These are phyloP conservation scores for Tipula unca DNA, from an alignment of 2,888 invertebrate species.

Conservation along the genomic window DNA sequence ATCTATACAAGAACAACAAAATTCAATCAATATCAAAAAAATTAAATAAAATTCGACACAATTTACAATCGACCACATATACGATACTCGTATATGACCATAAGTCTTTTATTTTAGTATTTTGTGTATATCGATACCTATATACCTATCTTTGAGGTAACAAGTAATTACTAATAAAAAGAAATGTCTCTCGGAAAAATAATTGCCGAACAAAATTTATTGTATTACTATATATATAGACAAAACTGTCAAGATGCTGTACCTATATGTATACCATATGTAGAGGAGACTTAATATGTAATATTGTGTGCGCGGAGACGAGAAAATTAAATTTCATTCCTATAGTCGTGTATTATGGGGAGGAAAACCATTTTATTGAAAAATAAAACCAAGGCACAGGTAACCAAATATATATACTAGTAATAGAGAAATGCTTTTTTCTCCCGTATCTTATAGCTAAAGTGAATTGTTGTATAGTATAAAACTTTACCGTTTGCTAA, in stretches of 20 bases:
- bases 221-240: no score
- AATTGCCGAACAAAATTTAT: not conserved
- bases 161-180: not conserved
- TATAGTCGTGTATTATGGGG: no score
- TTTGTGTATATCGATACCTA: no score
- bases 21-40: not conserved
- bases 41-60: not conserved
- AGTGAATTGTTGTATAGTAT: not conserved
- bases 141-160: not conserved
- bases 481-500: no score
- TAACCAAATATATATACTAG: not conserved
- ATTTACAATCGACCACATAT: not conserved
- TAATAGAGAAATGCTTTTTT: not conserved
- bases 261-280: not conserved
- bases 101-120: not conserved
- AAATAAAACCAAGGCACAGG: not conserved
- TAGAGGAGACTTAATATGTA: not conserved
- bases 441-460: not conserved
- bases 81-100: not conserved
- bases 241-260: no score
- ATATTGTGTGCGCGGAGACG: not conserved
- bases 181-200: not conserved
- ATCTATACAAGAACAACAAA: not conserved
- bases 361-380: not conserved
- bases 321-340: not conserved